Base-by-base conservation (phyloP, 2,888 invertebrate genomes). In the Luperina testacea region DNA sequence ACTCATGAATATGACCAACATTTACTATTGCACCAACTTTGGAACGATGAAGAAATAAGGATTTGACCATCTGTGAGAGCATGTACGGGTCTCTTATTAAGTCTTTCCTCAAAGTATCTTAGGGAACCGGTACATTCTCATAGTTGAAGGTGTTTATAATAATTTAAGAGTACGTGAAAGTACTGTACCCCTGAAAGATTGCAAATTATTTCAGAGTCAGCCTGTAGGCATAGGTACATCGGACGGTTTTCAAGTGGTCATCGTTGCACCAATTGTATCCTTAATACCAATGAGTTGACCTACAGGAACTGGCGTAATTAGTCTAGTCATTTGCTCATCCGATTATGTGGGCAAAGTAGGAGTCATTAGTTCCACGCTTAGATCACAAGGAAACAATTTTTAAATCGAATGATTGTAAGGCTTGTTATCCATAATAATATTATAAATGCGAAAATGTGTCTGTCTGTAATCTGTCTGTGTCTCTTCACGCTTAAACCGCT, bases 291-390 rank as follows among this genome's bases (percentile, higher is more conserved):
- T 91, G 83, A 95, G 90, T 93, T 96, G 94, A 95, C 95, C 94
- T 87, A 93, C 91, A 92, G 92, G 93, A 94, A 93, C 94, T 91
- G 83, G 76, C 88, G 89, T 91, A 96, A 95, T 96, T 96, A 94
- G 93, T 92, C 91, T 91, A 90, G 88, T 91, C 89, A 89, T 92
- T 92, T 89, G 90, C 88, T 91, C 85, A 89, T 85, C 74, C 78
- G 76, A 86, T 81, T 78, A 83, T 78, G 70, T 73, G 65, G 61
- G n/a, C 76, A 78, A 72, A 87, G 77, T 85, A 81, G 81, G 67
- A 85, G 67, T 77, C 74, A 75, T 75, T 77, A 68, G 65, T 77
- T 78, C 32, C 59, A 65, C 45, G 75, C 81, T 68, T 38, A 65
- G 84, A 73, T 84, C 72, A 70, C 38, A 32, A 48, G 73, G 63